Base-by-base conservation (phyloP, 2,113 vertebrate genomes). In the Pitta sordida region DNA sequence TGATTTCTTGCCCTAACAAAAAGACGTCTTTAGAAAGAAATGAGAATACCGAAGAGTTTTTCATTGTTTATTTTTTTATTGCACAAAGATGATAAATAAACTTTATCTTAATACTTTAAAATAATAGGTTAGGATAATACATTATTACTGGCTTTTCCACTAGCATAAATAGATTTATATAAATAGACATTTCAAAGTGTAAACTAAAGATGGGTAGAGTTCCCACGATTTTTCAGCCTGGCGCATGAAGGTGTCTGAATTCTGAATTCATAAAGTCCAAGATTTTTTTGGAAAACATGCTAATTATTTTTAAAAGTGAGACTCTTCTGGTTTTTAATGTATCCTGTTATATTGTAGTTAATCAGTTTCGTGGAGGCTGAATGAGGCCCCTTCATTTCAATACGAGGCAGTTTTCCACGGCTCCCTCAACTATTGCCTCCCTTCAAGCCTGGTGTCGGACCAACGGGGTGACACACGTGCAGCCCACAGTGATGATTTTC, bases 401-500 rank as follows among this genome's bases (percentile, higher is more conserved):
- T 0, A 0, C n/a, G 4, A 56, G 34, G 65, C 56, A 27, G 0
- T 7, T 30, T 44, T 32, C 62, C 0, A 0, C 1, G 2, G 3
- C 26, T 36, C 13, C 44, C 6, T 12, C 7, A 20, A 0, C 19
- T 32, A 3, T 7, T 9, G 10, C 1, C 36, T 86, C 18, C 37
- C 36, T 41, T 88, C 58, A 94, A 5, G 65, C 73, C 59, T 96
- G 94, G 41, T 92, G 81, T 44, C 3, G 91, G n/a, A 97, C 48
- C 27, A 97, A 41, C 17, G 98, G 97, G 7, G 64, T 95, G 80
- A 96, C 97, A 0, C 98, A 98, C 0, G 98, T 98, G 39, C 98
- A 98, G 46, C 98, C 98, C 70, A 98, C 98, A 0, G 96, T 90
- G 67, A 98, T 95, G 3, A 71, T 11, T 49, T 97, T 97, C 93